Conservation (phyloP, 2,888 invertebrate species). For the Phasia obesa region DNA sequence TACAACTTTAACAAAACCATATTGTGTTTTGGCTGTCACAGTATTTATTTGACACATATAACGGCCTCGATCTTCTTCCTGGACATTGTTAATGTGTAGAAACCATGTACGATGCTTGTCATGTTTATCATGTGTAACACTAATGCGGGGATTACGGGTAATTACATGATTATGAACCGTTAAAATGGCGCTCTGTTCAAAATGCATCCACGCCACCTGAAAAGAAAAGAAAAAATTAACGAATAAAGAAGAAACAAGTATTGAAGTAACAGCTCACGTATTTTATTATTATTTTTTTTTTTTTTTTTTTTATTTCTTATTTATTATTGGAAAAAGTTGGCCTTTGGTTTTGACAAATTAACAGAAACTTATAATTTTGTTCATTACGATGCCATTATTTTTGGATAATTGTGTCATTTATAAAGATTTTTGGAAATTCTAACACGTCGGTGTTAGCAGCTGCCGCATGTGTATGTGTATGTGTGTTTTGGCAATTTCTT, state of each 20-base stretch:
- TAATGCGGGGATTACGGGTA: constrained; percentile 94
- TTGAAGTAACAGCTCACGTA: neutral
- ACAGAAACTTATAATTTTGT: constrained; percentile 45
- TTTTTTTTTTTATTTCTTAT: neutral
- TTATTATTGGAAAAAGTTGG: neutral
- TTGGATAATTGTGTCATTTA: constrained; percentile 22
- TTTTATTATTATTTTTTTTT: neutral
- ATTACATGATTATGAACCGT: constrained; percentile 97
- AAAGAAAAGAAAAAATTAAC: constrained; percentile 45
- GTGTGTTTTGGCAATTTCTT: neutral
- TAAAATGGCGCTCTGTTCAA: constrained; percentile 95
- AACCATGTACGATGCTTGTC: constrained; percentile 92
- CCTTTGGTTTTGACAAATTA: neutral
- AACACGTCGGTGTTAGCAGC: no score
- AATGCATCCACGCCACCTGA: constrained; percentile 98
- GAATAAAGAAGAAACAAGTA: neutral
- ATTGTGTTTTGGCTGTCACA: constrained; percentile 95
- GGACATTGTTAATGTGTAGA: constrained; percentile 95
- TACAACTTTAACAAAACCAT: constrained; percentile 95
- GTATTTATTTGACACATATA: constrained; percentile 98
- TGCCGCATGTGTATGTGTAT: no score
- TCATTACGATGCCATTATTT: constrained; percentile 50
- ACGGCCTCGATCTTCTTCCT: constrained; percentile 94
- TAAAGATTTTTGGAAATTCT: neutral
- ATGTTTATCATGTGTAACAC: constrained; percentile 95